Evolutionary conservation across 2,888 invertebrate genomes (phyloP), one percentile per base, ranked within the genome.

Genomic region (Euzophera pinguis): DNA sequence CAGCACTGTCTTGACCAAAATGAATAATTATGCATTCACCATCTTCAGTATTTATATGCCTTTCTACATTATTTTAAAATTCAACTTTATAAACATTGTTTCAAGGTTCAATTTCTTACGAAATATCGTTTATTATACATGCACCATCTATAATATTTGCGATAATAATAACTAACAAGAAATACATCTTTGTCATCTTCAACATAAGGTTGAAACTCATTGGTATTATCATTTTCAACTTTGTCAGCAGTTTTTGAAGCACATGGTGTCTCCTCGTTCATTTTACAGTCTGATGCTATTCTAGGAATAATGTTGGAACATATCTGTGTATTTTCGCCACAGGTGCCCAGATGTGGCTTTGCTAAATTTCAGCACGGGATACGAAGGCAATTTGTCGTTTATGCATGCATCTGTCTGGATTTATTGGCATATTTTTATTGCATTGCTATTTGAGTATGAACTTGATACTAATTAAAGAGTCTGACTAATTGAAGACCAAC

Each of bases 241-340:
- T 73, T 71, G 75, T 61, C 61, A 53, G 65, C 73, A 74, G 74
- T 77, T 86, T 88, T 84, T 80, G 83, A 79, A 78, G 84, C 88
- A 85, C 78, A 82, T 87, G 86, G 78, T 83, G 78, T 81, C 79
- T 76, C 75, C 78, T 70, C 76, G 67, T 85, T 83, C 86, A 85
- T 88, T 89, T 88, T 85, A 86, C 87, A 84, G 87, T 86, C 89
- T 85, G 87, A 67, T 84, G 88, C 89, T 88, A 88, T 89, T 89
- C 89, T 87, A 88, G 86, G 89, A 89, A 89, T 80, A 77, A 79
- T 85, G 81, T 84, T 81, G 78, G 73, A 70, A 73, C 78, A 81
- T 84, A 80, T 83, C 77, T 62, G 75, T 69, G 73, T 87, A 86
- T 87, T 88, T 86, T 71, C 69, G 83, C 75, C 67, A 72, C 88